Evolutionary conservation across 2,888 invertebrate species (phyloP), one percentile per base, ranked within the genome.

Genomic region (Callimorpha dominula): DNA sequence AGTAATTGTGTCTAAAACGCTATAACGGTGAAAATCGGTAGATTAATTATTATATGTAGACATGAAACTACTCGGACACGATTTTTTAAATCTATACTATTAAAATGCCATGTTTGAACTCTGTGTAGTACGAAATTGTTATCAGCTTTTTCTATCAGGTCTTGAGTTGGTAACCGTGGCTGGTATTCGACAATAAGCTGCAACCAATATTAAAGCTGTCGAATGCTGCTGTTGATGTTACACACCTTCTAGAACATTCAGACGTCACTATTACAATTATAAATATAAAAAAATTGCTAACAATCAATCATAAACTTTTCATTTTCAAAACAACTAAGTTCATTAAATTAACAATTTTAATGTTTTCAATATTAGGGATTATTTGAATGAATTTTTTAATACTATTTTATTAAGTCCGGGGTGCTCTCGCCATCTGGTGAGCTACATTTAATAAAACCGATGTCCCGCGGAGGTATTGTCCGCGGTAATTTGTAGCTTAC

Each of bases 401-500:
- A 89, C 88, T 88, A 86, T 89, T 91, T 87, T 54, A 20, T 83
- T 80, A 75, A 62, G 79, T 72, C 54, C 68, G 65, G 71, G 67
- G 86, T 15, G 68, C 54, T 66, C 81, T 81, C 90, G 90, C 91
- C 95, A 95, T 95, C 95, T 95, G 95, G 87, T 90, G 91, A 88
- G 88, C 88, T 84, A 86, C 87, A 87, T 88, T 90, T 89, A 93
- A 93, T 92, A 92, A 93, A 85, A 83, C 82, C 87, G 93, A 85
- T 88, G 88, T 90, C 95, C 95, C 94, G 95, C 87, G 83, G 95
- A 88, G 95, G 85, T 82, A 93, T 95, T 95, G 95, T 95, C 91
- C 93, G 82, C 83, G 78, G 87, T 94, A 94, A 95, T 95, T 95
- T 95, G 95, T 95, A 94, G 93, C 93, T 91, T 88, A 89, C 92